phyloP scores from a whole-genome alignment of 2,888 invertebrate species.

The Muscina levida region DNA sequence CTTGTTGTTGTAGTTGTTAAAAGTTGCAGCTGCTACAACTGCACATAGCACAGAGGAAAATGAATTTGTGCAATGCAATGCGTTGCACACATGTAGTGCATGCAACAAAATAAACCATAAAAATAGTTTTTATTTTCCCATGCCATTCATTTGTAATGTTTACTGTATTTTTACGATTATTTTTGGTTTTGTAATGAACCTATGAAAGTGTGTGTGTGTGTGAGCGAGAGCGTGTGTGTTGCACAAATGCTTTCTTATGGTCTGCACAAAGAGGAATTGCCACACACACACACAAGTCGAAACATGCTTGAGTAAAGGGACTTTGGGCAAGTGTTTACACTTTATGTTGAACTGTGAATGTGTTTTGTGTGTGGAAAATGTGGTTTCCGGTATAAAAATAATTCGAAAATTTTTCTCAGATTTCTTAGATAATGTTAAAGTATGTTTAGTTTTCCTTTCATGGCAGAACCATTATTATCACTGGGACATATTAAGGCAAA shows the following conservation, averaged over 20 bases:
- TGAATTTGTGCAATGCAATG: not conserved
- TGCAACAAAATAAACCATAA: conserved; percentile 11
- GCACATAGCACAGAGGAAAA: not conserved
- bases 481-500: not conserved
- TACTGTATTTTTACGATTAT: conserved; percentile 26
- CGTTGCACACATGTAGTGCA: conserved; percentile 1
- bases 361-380: conserved; percentile 8
- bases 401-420: conserved; percentile 17
- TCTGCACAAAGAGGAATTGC: not conserved
- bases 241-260: conserved; percentile 19
- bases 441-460: not conserved
- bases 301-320: not conserved
- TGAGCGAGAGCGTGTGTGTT: not conserved
- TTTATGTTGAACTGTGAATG: conserved; percentile 13
- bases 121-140: conserved; percentile 33
- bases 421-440: not conserved
- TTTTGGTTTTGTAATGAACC: conserved; percentile 3
- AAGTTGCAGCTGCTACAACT: not conserved
- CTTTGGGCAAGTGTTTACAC: conserved; percentile 20
- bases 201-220: not conserved
- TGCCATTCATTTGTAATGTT: conserved; percentile 29
- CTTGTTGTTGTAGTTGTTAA: not conserved
- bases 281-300: not conserved
- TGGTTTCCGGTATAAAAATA: conserved; percentile 26
- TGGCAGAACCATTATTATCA: conserved; percentile 2